Base-by-base conservation (phyloP, 2,888 invertebrate genomes). In the Hypercompe scribonia region DNA sequence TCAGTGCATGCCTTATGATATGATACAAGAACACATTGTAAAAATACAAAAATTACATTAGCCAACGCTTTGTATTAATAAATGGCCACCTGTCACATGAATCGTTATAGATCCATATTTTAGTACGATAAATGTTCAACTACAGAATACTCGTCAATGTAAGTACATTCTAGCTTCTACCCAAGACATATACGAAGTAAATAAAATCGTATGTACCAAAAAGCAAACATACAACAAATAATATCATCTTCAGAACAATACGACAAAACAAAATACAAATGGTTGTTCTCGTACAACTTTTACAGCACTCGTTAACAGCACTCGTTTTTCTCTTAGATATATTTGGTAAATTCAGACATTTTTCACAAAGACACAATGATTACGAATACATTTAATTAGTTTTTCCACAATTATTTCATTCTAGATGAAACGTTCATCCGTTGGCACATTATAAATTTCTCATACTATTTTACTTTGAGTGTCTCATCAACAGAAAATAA, bases 311-410 rank as follows among this genome's bases (percentile, higher is more conserved):
- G 70, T 58, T 71, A 73, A 83, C 77, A 75, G 80, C 77, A 83
- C 46, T 46, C 77, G 78, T 61, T 61, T 81, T 3, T 58, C 78
- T 75, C 79, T 77, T 81, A 79, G 78, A 76, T 76, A 78, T 83
- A 83, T 75, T 83, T 80, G 83, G 79, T 84, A 83, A 83, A 83
- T 81, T 83, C 85, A 84, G 85, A 83, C 79, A 83, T 84, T 83
- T 84, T 83, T 79, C 78, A 83, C 83, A 83, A 81, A 84, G 83
- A 83, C 83, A 83, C 83, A 77, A 76, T 83, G 81, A 84, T 83
- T 83, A 83, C 76, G 76, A 81, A 81, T 85, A 80, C 73, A 76
- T 77, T 76, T 83, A 83, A 70, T 76, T 76, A 63, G 71, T 83
- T 78, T 78, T 75, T 74, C 76, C 69, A 80, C 77, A 46, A 61